Evolutionary conservation across 2,888 invertebrate species (phyloP).

Genomic region (Catocala fraxini): DNA sequence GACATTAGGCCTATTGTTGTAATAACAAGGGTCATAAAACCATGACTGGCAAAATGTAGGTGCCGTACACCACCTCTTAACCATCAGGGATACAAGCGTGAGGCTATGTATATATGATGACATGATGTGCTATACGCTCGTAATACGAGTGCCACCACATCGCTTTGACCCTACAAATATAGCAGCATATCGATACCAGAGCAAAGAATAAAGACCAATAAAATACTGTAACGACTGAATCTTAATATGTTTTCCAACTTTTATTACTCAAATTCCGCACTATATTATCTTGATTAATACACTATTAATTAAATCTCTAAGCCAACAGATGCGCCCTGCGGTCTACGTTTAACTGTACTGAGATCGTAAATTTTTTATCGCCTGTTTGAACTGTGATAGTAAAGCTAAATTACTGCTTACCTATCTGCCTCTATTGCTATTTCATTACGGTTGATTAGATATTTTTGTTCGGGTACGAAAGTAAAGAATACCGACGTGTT

Average conservation of each 20-base stretch:
- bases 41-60: no score
- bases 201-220: no score
- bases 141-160: no score
- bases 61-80: no score
- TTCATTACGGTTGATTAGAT: slow-evolving; percentile 20
- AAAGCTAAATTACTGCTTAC: slow-evolving; percentile 27
- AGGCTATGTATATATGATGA: no score
- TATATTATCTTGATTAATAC: slow-evolving; percentile 3
- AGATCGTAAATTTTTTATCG: slow-evolving; percentile 41
- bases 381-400: slow-evolving; percentile 36
- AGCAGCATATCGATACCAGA: no score
- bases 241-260: neutral
- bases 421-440: slow-evolving; percentile 17
- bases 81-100: no score
- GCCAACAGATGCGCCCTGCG: slow-evolving; percentile 38
- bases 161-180: no score
- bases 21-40: no score
- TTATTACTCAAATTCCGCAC: neutral
- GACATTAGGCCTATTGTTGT: no score
- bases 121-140: no score
- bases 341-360: slow-evolving; percentile 24
- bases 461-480: slow-evolving; percentile 9
- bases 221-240: neutral
- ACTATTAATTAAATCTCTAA: slow-evolving; percentile 9
- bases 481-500: slow-evolving; percentile 1